Evolutionary conservation across 2,797 vertebrate species (phyloP), one percentile per base, ranked within the genome.

Genomic region (Spondyliosoma cantharus): DNA sequence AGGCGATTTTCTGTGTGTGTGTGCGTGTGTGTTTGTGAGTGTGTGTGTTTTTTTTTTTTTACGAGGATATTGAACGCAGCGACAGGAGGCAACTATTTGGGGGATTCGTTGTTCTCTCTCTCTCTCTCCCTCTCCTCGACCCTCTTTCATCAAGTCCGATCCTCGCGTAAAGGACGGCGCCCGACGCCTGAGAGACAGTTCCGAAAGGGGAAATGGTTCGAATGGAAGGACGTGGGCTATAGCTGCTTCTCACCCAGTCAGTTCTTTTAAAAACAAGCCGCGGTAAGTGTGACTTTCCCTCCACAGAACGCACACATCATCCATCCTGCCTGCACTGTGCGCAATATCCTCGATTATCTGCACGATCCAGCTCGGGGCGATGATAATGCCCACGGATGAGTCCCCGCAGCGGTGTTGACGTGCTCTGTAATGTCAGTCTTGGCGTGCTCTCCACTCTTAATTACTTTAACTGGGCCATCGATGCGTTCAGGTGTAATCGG

Each of bases 231-330:
- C 86, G 60, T 12, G 84, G 82, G 75, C 54, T 67, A 27, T 52
- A 61, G 76, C 71, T 64, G 72, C 46, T 27, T 56, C 45, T 56
- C 79, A 45, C 53, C 84, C 84, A 29, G 57, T 56, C 46, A 45
- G 79, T 74, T 84, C 86, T 66, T 66, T 79, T 88, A 37, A 37
- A 37, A 37, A 37, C 8, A 37, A 89, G 46, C 74, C 77, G 68
- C 80, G 94, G 94, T 94, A 91, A 93, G 93, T 90, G 82, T 74
- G 70, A 81, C 70, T 83, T 78, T 82, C 54, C 45, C 66, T 53
- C 7, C 7, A 61, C 61, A 42, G 57, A 75, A 82, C 50, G 79
- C 82, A 14, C 15, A 42, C 56, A 58, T 45, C 16, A 22, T 19
- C 14, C 53, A 37, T 37, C 37, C 16, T 56, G 56, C 56, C 15